Base-by-base conservation (phyloP, 2,888 invertebrate species). In the Drosophila meridiana region DNA sequence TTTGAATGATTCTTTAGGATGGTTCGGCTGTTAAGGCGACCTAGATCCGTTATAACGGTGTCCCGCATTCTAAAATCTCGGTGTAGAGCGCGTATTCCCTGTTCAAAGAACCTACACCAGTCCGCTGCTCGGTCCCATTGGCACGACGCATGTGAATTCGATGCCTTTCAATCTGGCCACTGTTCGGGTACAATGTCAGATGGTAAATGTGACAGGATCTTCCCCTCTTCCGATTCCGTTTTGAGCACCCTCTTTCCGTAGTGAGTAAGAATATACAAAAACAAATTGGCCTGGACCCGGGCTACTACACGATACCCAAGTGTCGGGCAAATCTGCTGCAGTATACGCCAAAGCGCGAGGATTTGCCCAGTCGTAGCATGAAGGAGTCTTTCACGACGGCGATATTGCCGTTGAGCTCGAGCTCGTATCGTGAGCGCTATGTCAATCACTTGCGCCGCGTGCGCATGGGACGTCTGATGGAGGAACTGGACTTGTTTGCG, bases 401-500 rank as follows among this genome's bases (percentile, higher is more conserved):
- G 0, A 86, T 95, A 43, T 95, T 97, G 56, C 96, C 96, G 0
- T 89, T 97, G 2, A 94, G 94, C 13, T 93, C 92, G 0, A 94
- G 95, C 86, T 81, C 84, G 0, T 91, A 96, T n/a, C 94, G 95
- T 80, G 95, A 96, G 71, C 94, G 94, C 82, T 96, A 96, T 84
- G 93, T 95, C 1, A 94, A 95, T 3, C 94, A 94, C 78, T 90
- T 94, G 63, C 95, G 95, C 0, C 93, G 93, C 65, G 94, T 96
- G 4, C 94, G 97, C 53, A 92, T 96, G 73, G 97, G 97, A 0
- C 93, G 96, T 63, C 93, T 97, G 6, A 93, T 97, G 91, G 97
- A 97, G 93, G 96, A 97, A 87, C 94, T 97, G 93, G 97, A 97
- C 91, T 94, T 96, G 63, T 96, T 97, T 94, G 96, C 60, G 9